Evolutionary conservation across 1,140 invertebrate species (phyloP), one percentile per base, ranked within the genome.

Genomic region (Lepeophtheirus salmonis): DNA sequence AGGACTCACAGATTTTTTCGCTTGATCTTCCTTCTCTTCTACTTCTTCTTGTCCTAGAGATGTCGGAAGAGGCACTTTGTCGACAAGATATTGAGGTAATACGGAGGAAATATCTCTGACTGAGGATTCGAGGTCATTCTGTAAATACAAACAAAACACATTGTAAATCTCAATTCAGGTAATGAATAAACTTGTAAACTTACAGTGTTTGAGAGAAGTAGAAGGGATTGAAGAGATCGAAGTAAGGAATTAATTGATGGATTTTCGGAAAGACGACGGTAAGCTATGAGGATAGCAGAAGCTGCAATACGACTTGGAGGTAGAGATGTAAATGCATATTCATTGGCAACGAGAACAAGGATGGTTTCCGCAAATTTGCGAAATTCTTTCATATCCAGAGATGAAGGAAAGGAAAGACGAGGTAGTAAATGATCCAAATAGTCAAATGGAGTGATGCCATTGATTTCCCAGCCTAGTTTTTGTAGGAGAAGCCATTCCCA

Each of bases 381-480:
- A 56, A 67, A 22, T 26, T 48, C 62, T 13, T 64, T 57, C 61
- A 60, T 68, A 65, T 66, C 72, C 60, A 64, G 72, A 18, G 14
- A 14, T 2, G n/a, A 14, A 69, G 76, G 71, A 21, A 77, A 66
- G 13, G 75, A 76, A 57, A 86, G 71, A 67, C 81, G 73, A 50
- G 75, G 75, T 16, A 86, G 70, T 63, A 86, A 78, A 66, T 83
- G 79, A 59, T 79, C 76, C 52, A 88, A 70, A 71, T 86, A 87
- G 70, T 89, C 84, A 64, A 82, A 78, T 2, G 84, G 80, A 16
- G 83, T 86, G 59, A 87, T 79, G 2, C 82, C 80, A 1, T 80
- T 80, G 57, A 86, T 72, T 71, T 89, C 83, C 84, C 84, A 89
- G 66, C 85, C 85, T 49, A 88, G 71, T 67, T 82, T 82, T 12